Conservation (phyloP, 2,888 invertebrate species). For the Cerastis rubricosa region DNA sequence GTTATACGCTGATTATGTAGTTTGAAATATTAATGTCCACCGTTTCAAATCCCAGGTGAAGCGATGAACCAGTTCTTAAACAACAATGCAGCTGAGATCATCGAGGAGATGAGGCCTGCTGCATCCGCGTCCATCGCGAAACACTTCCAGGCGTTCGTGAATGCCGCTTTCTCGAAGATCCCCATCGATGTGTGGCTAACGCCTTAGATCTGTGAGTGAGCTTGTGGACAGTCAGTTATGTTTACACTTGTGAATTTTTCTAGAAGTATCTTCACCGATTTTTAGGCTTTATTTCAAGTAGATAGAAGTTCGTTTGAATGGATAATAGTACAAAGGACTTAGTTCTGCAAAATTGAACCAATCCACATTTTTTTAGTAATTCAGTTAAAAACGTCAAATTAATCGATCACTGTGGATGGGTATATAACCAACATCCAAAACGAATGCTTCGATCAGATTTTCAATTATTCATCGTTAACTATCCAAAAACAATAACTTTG, state of each 20-base stretch:
- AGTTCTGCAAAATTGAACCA: background rate
- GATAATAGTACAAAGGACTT: constrained; percentile 19
- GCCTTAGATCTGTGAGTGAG: constrained; percentile 74
- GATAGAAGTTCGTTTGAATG: background rate
- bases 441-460: background rate
- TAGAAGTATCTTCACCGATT: constrained; percentile 23
- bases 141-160: constrained; percentile 94
- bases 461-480: background rate
- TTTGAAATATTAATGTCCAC: background rate
- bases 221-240: constrained; percentile 15
- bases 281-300: constrained; percentile 18
- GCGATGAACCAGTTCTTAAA: constrained; percentile 96
- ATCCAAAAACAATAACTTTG: background rate
- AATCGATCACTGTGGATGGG: background rate
- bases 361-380: background rate
- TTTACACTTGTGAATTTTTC: constrained; percentile 41
- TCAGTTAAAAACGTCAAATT: background rate
- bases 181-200: constrained; percentile 93
- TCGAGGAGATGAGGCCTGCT: constrained; percentile 95
- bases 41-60: constrained; percentile 89
- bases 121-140: constrained; percentile 93
- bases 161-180: constrained; percentile 93
- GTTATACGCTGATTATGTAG: background rate
- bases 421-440: background rate
- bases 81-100: constrained; percentile 95